Base-by-base conservation (phyloP, 2,888 invertebrate genomes). In the Pyrrhia umbra region DNA sequence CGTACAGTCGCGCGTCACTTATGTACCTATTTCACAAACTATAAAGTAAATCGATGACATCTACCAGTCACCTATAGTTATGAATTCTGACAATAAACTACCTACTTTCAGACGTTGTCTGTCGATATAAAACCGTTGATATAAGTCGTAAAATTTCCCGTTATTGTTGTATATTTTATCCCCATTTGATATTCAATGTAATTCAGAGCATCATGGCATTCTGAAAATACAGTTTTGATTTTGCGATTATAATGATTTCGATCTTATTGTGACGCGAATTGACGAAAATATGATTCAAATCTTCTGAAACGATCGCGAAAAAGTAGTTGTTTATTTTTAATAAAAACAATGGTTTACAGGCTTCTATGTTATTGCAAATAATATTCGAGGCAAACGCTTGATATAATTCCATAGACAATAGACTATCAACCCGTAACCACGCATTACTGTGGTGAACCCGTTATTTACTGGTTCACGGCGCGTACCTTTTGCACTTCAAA, bases 11-110 rank as follows among this genome's bases (percentile, higher is more conserved):
- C 8, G 16, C 16, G 39, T 23, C 37, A 25, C 5, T 8, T 16
- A 6, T n/a, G 21, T 18, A 2, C 13, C 9, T 13, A 34, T 43
- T 3, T 59, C 16, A 40, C 18, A 46, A 64, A 46, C 13, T 30
- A 20, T 20, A 43, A 45, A 30, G 20, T 45, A 15, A 52, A 71
- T 77, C 50, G 30, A 65, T 77, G 45, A 27, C 52, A 56, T 47
- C 51, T 39, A 63, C 49, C 50, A 65, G 61, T 52, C 49, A 21
- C 16, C 45, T 30, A 46, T 58, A 20, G 18, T 8, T 18, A 37
- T n/a, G 23, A 27, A 16, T 34, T 46, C 55, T n/a, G 50, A 25
- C 43, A 52, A 51, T 23, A 59, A 25, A 39, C 16, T 21, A 0
- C 10, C 16, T 21, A 0, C 10, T 37, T 45, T 18, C n/a, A 37